Base-by-base conservation (phyloP, 2,888 invertebrate genomes). In the Drosophila mimica region DNA sequence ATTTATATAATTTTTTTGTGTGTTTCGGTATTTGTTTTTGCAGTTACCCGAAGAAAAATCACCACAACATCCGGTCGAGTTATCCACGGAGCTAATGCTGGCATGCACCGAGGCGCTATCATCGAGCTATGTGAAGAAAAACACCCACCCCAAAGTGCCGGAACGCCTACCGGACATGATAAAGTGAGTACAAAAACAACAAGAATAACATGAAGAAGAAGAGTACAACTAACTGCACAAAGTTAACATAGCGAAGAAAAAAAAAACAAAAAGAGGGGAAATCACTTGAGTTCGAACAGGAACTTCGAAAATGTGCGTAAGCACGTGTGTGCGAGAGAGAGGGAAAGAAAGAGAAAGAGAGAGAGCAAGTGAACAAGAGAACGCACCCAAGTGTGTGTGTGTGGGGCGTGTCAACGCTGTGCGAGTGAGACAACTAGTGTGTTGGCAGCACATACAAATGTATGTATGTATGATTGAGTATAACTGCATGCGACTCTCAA, bases 101-200 rank as follows among this genome's bases (percentile, higher is more conserved):
- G 93, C 93, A 52, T 92, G 93, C 80, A 93, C 93, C 64, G 93
- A 93, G 88, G 93, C 93, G 79, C 88, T 93, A 74, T 93, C 93
- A 71, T 91, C 93, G 76, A 92, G 91, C 80, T 92, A 92, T 81
- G 87, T 92, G 63, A 92, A 93, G 90, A 92, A 93, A 82, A 91
- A 91, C 87, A 91, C 92, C 91, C 92, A 93, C 91, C 93, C 93
- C 79, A 92, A 92, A 90, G 92, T 93, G 79, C 80, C 91, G 92
- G 92, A 93, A 92, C 93, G 93, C 92, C 93, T 93, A 91, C 93
- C 93, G 86, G 93, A 93, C 91, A 82, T 93, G 83, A 92, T 93
- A 91, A 93, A 93, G 93, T 93, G 89, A 93, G 93, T 93, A 78
- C 68, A 72, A 74, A 49, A 74, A 76, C 20, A 61, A 60, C 34